Conservation (phyloP, 2,113 vertebrate genomes). For the Perca flavescens region DNA sequence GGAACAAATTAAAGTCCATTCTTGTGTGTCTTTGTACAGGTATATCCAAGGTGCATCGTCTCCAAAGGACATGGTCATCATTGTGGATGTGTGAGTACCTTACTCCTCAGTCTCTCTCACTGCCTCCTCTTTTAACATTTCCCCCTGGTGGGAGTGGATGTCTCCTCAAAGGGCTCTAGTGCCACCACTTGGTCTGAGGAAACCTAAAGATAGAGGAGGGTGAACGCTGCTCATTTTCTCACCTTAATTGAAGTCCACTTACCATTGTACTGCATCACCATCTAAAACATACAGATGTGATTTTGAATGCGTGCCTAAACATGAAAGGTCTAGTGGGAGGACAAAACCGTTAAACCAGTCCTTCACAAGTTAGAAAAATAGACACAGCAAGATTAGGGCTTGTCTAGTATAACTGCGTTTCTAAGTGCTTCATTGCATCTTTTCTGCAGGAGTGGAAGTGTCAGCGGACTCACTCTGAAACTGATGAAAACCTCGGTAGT, state of each 20-base stretch:
- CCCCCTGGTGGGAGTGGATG: background rate
- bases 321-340: background rate
- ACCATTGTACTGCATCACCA: background rate
- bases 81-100: conserved; percentile 97
- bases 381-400: background rate
- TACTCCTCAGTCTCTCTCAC: background rate
- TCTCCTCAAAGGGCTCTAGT: conserved; percentile 75
- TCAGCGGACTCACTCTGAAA: conserved; percentile 94
- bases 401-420: background rate
- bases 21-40: conserved; percentile 84
- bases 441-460: conserved; percentile 78
- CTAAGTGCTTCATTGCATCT: background rate
- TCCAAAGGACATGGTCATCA: conserved; percentile 99
- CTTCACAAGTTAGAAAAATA: conserved; percentile 1
- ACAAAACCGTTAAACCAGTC: background rate
- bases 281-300: background rate
- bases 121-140: conserved; percentile 7
- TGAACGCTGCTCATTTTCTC: conserved; percentile 16
- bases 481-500: conserved; percentile 95
- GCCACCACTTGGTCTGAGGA: conserved; percentile 81
- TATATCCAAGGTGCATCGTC: conserved; percentile 98
- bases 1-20: conserved; percentile 60
- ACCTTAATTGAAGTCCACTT: conserved; percentile 4
- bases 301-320: background rate
- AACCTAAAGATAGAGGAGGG: conserved; percentile 27